phyloP scores from a whole-genome alignment of 1,140 invertebrate genomes.

The Brachionus koreanus region DNA sequence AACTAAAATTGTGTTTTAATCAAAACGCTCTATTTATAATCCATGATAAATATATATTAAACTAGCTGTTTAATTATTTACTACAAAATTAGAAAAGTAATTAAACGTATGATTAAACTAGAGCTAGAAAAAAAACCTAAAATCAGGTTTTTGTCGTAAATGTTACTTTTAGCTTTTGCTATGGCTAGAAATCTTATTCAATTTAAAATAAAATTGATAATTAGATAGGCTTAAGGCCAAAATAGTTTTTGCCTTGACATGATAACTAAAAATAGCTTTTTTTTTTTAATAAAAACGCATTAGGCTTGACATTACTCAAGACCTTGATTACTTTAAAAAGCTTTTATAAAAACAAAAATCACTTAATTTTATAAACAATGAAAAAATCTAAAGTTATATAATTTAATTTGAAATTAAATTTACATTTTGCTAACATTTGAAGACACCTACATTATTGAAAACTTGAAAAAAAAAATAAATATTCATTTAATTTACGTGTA shows the following conservation, averaged over 20 bases:
- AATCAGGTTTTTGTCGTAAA: too few species aligned
- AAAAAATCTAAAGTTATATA: background rate
- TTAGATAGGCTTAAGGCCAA: background rate
- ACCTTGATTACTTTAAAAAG: background rate
- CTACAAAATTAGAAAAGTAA: too few species aligned
- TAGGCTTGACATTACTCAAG: background rate
- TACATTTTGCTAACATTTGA: background rate
- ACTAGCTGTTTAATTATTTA: too few species aligned
- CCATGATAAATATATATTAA: too few species aligned
- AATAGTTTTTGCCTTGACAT: background rate
- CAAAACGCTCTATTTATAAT: too few species aligned
- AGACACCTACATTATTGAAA: background rate
- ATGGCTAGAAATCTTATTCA: background rate
- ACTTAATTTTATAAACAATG: background rate
- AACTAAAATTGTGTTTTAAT: too few species aligned
- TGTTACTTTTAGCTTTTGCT: too few species aligned
- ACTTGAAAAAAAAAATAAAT: background rate
- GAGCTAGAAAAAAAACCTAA: too few species aligned
- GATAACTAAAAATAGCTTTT: background rate
- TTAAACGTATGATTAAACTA: too few species aligned
- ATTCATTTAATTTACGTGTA: background rate
- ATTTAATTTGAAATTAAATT: background rate
- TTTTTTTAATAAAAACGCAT: background rate
- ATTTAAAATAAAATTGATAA: background rate
- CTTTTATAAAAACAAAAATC: background rate